Base-by-base conservation (phyloP, 2,888 invertebrate species). In the Rhorus exstirpatorius region DNA sequence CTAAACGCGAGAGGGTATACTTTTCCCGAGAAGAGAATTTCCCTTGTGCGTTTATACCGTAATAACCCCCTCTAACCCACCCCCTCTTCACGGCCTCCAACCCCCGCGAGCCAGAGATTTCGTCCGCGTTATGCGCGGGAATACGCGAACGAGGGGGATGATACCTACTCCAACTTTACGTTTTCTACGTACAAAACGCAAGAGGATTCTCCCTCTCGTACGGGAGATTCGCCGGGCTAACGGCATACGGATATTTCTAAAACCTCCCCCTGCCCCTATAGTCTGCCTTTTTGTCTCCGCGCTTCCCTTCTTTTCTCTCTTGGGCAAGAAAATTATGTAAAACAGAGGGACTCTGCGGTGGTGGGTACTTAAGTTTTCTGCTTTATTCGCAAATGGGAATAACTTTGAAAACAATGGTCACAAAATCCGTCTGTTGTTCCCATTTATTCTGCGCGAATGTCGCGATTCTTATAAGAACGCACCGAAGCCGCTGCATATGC, bases 1-100 rank as follows among this genome's bases (percentile, higher is more conserved):
- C 83, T 84, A 84, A 85, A 84, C 84, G 85, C 77, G 85, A 46
- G 55, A 55, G 53, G 70, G 41, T 58, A 44, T 19, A 84, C 81
- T 83, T 85, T 85, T 26, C 75, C 81, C 35, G 74, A 79, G 78
- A 74, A 26, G 80, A 78, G 80, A 70, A 70, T 63, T 75, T 68
- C 38, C 24, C 79, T 70, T 1, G 38, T 38, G 60, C 80, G 65
- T 71, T 81, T 81, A 81, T 70, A 51, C 70, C 58, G 21, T 83
- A 85, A 83, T 84, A 83, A n/a, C n/a, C 68, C 65, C 55, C 51
- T 49, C 35, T 51, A 55, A 53, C 61, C 58, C 63, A 65, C 65
- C 53, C 78, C 83, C 61, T 58, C 38, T 17, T 41, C 12, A 0
- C 49, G 3, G 14, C 31, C 49, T n/a, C n/a, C n/a, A n/a, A n/a